A percentile compares a stretch with the other conserved stretches of the same genome.
phyloP scores from a whole-genome alignment of 2,888 invertebrate species.

The Phanerotoma sp. region DNA sequence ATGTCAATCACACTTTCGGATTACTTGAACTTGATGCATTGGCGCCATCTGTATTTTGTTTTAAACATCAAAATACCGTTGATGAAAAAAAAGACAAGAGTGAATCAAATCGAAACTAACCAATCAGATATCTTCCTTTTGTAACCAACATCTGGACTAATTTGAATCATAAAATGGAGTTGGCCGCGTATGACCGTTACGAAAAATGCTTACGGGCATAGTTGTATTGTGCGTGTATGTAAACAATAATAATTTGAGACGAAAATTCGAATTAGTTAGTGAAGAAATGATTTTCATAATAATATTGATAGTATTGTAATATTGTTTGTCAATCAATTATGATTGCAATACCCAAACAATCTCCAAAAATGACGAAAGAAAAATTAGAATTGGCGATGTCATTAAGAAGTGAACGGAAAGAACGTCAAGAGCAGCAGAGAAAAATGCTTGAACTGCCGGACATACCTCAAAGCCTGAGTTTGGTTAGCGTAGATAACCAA shows the following conservation, averaged over 20 bases:
- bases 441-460: slow-evolving; percentile 18
- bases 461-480: not conserved
- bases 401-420: slow-evolving; percentile 10
- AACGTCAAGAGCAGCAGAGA: slow-evolving; percentile 13
- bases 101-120: not conserved
- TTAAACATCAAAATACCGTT: too few relatives aligned
- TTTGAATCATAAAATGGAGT: slow-evolving; percentile 17
- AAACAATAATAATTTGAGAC: slow-evolving; percentile 3
- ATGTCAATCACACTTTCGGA: too few relatives aligned
- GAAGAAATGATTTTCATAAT: too few relatives aligned
- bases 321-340: slow-evolving; percentile 3
- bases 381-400: slow-evolving; percentile 17
- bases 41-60: too few relatives aligned
- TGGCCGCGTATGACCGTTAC: not conserved
- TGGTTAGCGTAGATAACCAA: not conserved
- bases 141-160: slow-evolving; percentile 1
- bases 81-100: not conserved
- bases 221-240: not conserved
- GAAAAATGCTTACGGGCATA: not conserved
- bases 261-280: too few relatives aligned
- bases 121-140: not conserved
- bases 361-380: slow-evolving; percentile 21
- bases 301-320: too few relatives aligned
- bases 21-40: too few relatives aligned
- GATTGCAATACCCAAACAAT: slow-evolving; percentile 16